phyloP scores from a whole-genome alignment of 2,113 vertebrate genomes.

The Cavia aperea region DNA sequence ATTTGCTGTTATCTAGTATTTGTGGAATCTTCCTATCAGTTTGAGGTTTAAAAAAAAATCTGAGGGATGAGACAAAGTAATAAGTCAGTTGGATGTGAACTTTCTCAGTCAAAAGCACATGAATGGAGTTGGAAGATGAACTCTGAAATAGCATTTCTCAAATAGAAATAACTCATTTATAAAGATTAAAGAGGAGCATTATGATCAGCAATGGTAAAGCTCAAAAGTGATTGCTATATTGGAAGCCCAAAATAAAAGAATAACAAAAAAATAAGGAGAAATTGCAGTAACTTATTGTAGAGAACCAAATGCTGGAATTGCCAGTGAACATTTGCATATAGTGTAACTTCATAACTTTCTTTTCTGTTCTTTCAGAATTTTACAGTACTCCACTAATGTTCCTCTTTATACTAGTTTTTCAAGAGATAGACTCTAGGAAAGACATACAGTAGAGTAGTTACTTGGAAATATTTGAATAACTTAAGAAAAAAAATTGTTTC shows the following conservation, averaged over 20 bases:
- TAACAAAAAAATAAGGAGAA: conserved; percentile 13
- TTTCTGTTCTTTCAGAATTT: conserved; percentile 27
- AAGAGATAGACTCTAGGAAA: neutral
- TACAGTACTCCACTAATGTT: neutral
- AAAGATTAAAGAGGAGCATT: conserved; percentile 17
- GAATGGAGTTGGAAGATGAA: conserved; percentile 22
- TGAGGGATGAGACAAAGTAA: conserved; percentile 21
- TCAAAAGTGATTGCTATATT: neutral
- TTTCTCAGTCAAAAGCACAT: conserved; percentile 26
- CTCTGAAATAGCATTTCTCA: neutral
- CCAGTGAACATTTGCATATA: neutral
- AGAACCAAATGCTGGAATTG: neutral
- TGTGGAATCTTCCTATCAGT: conserved; percentile 53
- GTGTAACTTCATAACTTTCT: conserved; percentile 4
- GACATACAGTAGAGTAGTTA: neutral
- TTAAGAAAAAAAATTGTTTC: neutral
- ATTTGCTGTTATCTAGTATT: conserved; percentile 51
- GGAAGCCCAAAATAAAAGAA: neutral
- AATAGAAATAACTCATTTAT: conserved; percentile 33
- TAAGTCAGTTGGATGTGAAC: conserved; percentile 19
- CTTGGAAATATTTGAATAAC: conserved; percentile 32
- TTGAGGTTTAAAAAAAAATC: conserved; percentile 38
- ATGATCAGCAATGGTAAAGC: neutral
- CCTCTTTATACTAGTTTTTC: neutral
- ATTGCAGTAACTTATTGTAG: neutral